Base-by-base conservation (phyloP, 2,797 vertebrate genomes). In the Cheirogaleus major region DNA sequence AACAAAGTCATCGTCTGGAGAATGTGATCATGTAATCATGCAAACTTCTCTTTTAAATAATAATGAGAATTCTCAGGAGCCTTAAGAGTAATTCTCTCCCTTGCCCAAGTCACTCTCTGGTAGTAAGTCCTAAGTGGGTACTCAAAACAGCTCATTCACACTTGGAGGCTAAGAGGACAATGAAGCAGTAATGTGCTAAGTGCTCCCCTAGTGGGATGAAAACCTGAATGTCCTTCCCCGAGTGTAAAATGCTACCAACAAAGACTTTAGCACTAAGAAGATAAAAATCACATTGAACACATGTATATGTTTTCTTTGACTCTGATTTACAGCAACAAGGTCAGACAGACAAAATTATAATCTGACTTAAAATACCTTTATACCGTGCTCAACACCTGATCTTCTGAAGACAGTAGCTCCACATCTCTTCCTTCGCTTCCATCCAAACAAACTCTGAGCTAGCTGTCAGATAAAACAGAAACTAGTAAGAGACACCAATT, bases 21-120 rank as follows among this genome's bases (percentile, higher is more conserved):
- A 93, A 81, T 82, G 43, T 65, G 27, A 79, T 57, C 43, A 52
- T 67, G 59, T 79, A 91, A 52, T 27, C 35, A 32, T 35, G 20
- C 14, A 93, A 93, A 93, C 38, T 85, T 75, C 18, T 93, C 63
- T 95, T 94, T 93, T 50, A 85, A 95, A 89, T 93, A 91, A 91
- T 90, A 92, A 93, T 75, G 67, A 95, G n/a, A 52, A 17, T 48
- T 91, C 55, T 55, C 89, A 94, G 61, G 65, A 78, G 12, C 1
- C 43, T 61, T 48, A 55, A 73, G 48, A 57, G 15, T 84, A 32
- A 91, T 67, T 79, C 22, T 89, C n/a, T 55, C 65, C 32, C n/a
- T 73, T 70, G 57, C 45, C 38, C 89, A 55, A 85, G 45, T 89
- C 22, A 73, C 45, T 93, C 9, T n/a, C 79, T 65, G 22, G 18